These are phyloP conservation scores for Zaprionus capensis DNA, from an alignment of 1,140 invertebrate genomes.

Conservation along the genomic window DNA sequence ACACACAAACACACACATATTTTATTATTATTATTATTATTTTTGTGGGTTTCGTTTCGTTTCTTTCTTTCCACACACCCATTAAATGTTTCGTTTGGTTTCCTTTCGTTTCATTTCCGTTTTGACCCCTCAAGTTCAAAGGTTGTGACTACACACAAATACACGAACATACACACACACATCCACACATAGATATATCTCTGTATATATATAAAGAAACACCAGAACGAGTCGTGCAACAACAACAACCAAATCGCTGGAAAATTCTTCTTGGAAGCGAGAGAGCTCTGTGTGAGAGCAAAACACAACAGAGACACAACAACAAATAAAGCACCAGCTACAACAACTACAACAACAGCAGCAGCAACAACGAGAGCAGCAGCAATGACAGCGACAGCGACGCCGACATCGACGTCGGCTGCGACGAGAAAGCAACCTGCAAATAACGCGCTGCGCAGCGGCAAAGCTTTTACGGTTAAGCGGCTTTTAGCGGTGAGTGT, in stretches of 20 bases:
- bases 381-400: conserved; percentile 17
- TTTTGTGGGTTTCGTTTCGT: conserved; percentile 29
- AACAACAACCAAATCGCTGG: conserved; percentile 24
- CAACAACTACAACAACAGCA: conserved; percentile 2
- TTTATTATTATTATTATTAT: conserved; percentile 57
- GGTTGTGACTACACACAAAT: conserved; percentile 39
- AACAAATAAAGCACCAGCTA: conserved; percentile 16
- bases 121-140: conserved; percentile 54
- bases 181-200: conserved; percentile 27
- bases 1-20: conserved; percentile 53
- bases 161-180: conserved; percentile 4
- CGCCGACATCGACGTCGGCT: conserved; percentile 43
- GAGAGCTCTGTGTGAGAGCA: conserved; percentile 38
- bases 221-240: conserved; percentile 22
- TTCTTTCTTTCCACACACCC: conserved; percentile 16
- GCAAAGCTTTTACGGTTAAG: conserved; percentile 80
- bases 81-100: conserved; percentile 52
- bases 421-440: conserved; percentile 76
- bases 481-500: conserved; percentile 80
- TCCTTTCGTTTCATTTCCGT: conserved; percentile 51
- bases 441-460: conserved; percentile 61
- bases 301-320: conserved; percentile 13
- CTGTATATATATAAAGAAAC: conserved; percentile 1
- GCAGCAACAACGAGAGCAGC: conserved; percentile 11
- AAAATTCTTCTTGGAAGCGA: conserved; percentile 43